phyloP scores from a whole-genome alignment of 1,140 invertebrate genomes.

The Drosophila kikkawai region DNA sequence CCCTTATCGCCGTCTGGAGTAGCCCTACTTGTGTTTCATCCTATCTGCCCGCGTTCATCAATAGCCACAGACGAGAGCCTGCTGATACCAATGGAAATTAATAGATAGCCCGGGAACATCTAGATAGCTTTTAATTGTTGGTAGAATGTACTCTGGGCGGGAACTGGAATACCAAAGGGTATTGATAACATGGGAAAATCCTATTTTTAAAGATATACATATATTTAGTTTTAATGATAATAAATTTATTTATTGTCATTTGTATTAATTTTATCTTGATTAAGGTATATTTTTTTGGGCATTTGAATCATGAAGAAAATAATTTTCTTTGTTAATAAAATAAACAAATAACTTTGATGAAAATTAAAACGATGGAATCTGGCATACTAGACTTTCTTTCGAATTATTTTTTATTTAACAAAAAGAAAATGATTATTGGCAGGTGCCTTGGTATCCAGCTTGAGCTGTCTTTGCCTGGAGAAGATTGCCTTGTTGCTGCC shows the following conservation, averaged over 20 bases:
- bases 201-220: background rate
- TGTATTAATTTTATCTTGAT: too few relatives aligned
- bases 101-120: conserved; percentile 19
- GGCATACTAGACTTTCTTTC: too few relatives aligned
- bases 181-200: background rate
- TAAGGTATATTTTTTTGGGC: too few relatives aligned
- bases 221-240: background rate
- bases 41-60: conserved; percentile 15
- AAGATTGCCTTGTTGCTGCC: too few relatives aligned
- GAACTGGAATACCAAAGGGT: background rate
- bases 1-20: conserved; percentile 25
- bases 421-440: background rate
- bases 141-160: background rate
- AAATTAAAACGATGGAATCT: too few relatives aligned
- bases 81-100: conserved; percentile 23
- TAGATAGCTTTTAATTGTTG: conserved; percentile 19
- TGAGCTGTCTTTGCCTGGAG: fast-evolving
- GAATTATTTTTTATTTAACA: too few relatives aligned
- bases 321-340: too few relatives aligned
- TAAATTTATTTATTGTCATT: background rate
- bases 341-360: too few relatives aligned
- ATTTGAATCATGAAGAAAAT: too few relatives aligned
- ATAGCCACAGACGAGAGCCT: background rate
- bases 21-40: conserved; percentile 15
- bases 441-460: background rate